Percentiles rank a stretch among this genome's conserved stretches.
Conservation (phyloP, 2,888 invertebrate genomes). For the Drosophila tanythrix region DNA sequence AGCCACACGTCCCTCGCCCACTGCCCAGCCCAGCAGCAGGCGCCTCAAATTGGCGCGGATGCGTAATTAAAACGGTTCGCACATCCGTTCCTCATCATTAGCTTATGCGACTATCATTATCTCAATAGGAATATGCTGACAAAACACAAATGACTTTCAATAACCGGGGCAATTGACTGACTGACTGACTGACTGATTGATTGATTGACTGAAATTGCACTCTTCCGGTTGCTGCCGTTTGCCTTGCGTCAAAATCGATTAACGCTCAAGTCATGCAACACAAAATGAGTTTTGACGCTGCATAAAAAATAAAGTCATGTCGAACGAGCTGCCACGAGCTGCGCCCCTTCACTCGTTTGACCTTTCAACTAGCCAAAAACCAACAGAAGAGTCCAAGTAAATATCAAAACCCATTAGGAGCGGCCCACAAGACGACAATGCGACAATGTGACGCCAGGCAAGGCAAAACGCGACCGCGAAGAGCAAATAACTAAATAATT, state of each 20-base stretch:
- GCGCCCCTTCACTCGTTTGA: constrained; percentile 18
- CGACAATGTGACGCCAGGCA: constrained; percentile 49
- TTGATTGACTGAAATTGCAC: constrained; percentile 67
- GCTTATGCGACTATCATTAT: constrained; percentile 19
- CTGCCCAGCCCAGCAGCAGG: constrained; percentile 28
- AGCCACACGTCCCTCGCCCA: background rate
- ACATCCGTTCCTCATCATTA: constrained; percentile 68
- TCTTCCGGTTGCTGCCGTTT: constrained; percentile 64
- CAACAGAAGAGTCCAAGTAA: constrained; percentile 29
- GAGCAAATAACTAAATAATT: constrained; percentile 11
- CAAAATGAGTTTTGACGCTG: constrained; percentile 59
- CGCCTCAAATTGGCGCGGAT: constrained; percentile 53
- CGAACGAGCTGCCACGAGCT: background rate
- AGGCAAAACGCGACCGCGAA: constrained; percentile 32
- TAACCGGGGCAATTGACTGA: constrained; percentile 43
- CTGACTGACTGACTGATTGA: constrained; percentile 37
- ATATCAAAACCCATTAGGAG: constrained; percentile 28
- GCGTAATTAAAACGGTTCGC: constrained; percentile 63
- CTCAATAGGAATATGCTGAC: constrained; percentile 59
- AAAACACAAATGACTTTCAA: constrained; percentile 25
- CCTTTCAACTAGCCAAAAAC: constrained; percentile 44
- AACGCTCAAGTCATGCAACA: constrained; percentile 69
- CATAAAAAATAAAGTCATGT: constrained; percentile 48
- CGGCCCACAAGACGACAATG: constrained; percentile 24
- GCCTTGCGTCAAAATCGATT: constrained; percentile 65